Base-by-base conservation (phyloP, 2,888 invertebrate species). In the Apotomis turbidana region DNA sequence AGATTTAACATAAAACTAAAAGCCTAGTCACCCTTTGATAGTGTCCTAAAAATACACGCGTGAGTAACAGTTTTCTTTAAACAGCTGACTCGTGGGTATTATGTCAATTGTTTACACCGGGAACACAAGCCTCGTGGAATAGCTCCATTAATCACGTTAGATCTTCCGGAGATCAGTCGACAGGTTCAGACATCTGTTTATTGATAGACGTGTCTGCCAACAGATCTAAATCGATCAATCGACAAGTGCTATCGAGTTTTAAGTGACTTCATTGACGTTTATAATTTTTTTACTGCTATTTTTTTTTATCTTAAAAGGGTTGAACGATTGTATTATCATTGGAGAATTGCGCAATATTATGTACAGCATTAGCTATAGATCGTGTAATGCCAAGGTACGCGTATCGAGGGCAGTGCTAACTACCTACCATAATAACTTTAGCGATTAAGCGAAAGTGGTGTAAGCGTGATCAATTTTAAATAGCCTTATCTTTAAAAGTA, bases 81-180 rank as follows among this genome's bases (percentile, higher is more conserved):
- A 68, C 62, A 72, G 55, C 70, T 64, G 70, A 64, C 70, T 52
- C 64, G 27, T 51, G 57, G 13, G 15, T 51, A 59, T 68, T 38
- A 58, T 68, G 71, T 68, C 71, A 72, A 72, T 72, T 72, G 71
- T 72, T 68, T 72, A 72, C 71, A 62, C 38, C 60, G 38, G 55
- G 46, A 57, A 68, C 46, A 51, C 71, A 36, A 68, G 68, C 44
- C 57, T 60, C 49, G 59, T 59, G 55, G 61, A 60, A 62, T 66
- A 67, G 71, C 52, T 72, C 71, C 58, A 58, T 68, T 67, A 67
- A 68, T 71, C 68, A 57, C 51, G 41, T 57, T 57, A 62, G 61
- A 68, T 72, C 52, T 51, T 46, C 52, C 58, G 52, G 71, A 68
- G 68, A 72, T 72, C 71, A 72, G 62, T 72, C 71, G 68, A 72